A percentile compares a stretch with the other conserved stretches of the same genome.
Evolutionary conservation across 2,888 invertebrate species (phyloP).

Genomic region (Gortyna flavago): DNA sequence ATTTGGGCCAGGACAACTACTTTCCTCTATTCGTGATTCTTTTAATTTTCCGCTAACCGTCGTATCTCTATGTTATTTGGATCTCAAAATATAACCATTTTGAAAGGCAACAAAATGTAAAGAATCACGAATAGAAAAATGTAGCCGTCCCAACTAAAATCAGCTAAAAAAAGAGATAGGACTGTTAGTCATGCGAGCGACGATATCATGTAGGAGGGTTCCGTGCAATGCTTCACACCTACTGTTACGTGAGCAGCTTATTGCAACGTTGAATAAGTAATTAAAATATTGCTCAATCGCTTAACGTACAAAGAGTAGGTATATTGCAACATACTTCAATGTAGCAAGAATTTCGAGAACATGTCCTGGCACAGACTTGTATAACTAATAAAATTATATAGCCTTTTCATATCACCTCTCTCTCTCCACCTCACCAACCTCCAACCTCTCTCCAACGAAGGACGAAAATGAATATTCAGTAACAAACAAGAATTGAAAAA

Average conservation of each 20-base stretch:
- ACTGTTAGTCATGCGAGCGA: no score
- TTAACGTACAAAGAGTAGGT: not conserved
- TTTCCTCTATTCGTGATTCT: no score
- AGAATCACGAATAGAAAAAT: no score
- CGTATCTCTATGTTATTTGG: no score
- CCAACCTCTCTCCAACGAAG: not conserved
- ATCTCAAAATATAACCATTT: no score
- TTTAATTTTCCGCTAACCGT: no score
- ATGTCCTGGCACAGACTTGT: not conserved
- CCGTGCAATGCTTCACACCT: not conserved
- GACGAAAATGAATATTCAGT: not conserved
- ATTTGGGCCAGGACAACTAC: no score
- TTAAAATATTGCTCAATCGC: not conserved
- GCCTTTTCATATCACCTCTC: not conserved
- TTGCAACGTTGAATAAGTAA: not conserved
- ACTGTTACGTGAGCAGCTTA: not conserved
- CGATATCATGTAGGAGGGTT: not conserved
- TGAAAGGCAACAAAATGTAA: no score
- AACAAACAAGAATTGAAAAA: conserved; percentile 14
- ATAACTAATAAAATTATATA: not conserved
- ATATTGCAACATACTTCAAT: not conserved
- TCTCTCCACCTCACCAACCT: no score
- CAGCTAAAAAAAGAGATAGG: no score
- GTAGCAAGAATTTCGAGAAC: not conserved
- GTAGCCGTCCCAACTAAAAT: no score